Evolutionary conservation across 2,797 vertebrate genomes (phyloP), one percentile per base, ranked within the genome.

Genomic region (Philypnodon macrostomus): DNA sequence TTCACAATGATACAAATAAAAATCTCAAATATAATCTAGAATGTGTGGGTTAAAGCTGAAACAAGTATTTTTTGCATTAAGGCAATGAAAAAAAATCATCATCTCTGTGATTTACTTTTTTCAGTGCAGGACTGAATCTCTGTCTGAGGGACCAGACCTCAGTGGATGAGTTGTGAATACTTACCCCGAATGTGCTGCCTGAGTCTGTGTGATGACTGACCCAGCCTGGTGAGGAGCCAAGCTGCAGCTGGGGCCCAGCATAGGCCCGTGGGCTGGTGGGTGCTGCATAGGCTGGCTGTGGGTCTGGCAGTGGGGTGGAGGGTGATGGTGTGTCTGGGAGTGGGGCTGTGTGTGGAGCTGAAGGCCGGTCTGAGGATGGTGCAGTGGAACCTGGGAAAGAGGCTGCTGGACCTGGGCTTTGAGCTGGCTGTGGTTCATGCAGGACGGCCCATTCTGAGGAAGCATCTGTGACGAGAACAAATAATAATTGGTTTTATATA

Each of bases 151-250:
- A 21, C 17, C 4, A 3, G 4, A 38, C 5, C 5, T 38, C 11
- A 38, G 11, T 21, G 33, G 0, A 8, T 2, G 1, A 15, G 7
- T 29, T 10, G 10, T 29, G 2, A 21, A 5, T 55, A 83, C 87
- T 88, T 71, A 90, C 89, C 95, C 96, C 2, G 95, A 93, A 88
- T 87, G 86, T 58, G 87, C 79, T 58, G 87, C 79, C 63, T 95
- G 90, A 73, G 95, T 92, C 87, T 96, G 95, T 1, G 94, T 95
- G 78, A 95, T 95, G 85, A 96, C 94, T 0, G 96, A 96, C 71
- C 93, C 95, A 52, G 94, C 91, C 84, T 94, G 95, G 65, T 96
- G 94, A 73, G 73, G 60, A 1, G 80, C 78, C 73, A 86, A 65
- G 67, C 81, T 85, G 77, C 86, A 88, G 68, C 79, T 84, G 2